Evolutionary conservation across 2,888 invertebrate species (phyloP), one percentile per base, ranked within the genome.

Genomic region (Scaeva pyrastri): DNA sequence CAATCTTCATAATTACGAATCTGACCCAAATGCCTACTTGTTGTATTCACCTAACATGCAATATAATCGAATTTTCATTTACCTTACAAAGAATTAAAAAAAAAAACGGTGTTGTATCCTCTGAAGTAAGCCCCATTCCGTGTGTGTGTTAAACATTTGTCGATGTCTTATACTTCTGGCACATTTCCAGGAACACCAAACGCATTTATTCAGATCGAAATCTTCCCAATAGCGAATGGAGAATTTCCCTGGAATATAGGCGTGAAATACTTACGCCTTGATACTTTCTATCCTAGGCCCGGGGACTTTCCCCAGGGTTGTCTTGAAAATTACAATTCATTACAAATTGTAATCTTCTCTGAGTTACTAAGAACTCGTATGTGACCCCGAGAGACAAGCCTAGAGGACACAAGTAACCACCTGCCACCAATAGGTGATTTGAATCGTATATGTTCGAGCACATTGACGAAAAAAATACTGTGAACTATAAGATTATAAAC

Each of bases 241-340:
- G 90, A 88, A 89, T 88, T 92, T 91, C 90, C 91, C 89, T 90
- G 89, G 82, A 91, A 91, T 90, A 92, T 91, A 91, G 91, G 91
- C 90, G 90, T n/a, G 45, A 89, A 73, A 43, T 88, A 73, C 50
- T 91, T 86, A 91, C 91, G 88, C 91, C 91, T 91, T 90, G 91
- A 90, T 90, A 92, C 92, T 92, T 92, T 92, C 92, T 92, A 91
- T 90, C 91, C 88, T 91, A 89, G 91, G 90, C 92, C 92, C 92
- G 92, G 92, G 91, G 92, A 92, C 92, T 92, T 92, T 92, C 90
- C 92, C 92, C 92, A 92, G 92, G 92, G 92, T 90, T n/a, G 39
- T 58, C 39, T 41, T 64, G 75, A 56, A 45, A 60, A 45, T 26
- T 39, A 43, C 31, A 43, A 62, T 60, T 50, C 14, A 43, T 21